phyloP scores from a whole-genome alignment of 2,888 invertebrate genomes.

The Hydriomena furcata region DNA sequence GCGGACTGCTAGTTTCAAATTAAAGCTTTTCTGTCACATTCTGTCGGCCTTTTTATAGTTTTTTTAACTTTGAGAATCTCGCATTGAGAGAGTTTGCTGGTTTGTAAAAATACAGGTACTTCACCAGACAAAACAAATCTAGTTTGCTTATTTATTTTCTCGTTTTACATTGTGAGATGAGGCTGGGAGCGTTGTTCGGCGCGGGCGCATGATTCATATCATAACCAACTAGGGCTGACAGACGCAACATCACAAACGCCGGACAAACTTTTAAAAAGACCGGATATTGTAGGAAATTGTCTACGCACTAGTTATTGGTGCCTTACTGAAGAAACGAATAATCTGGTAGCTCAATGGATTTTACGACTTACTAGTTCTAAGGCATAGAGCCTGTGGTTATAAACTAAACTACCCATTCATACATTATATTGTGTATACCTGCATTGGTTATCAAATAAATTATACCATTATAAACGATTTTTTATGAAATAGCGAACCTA shows the following conservation, averaged over 20 bases:
- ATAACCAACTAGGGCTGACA: slow-evolving; percentile 25
- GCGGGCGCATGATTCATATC: slow-evolving; percentile 63
- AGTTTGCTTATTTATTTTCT: slow-evolving; percentile 51
- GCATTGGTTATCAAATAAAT: no score
- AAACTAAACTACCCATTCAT: no score
- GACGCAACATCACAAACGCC: slow-evolving; percentile 1
- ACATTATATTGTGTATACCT: no score
- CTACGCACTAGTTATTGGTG: background rate
- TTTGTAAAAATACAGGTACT: slow-evolving; percentile 33
- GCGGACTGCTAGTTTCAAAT: background rate
- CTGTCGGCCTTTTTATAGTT: slow-evolving; percentile 13
- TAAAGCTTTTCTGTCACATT: background rate
- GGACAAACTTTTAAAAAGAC: background rate
- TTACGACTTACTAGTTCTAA: no score
- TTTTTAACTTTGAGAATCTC: slow-evolving; percentile 10
- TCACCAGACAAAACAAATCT: slow-evolving; percentile 48
- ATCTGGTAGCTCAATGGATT: no score
- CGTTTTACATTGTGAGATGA: slow-evolving; percentile 47
- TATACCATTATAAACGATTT: no score
- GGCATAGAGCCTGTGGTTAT: no score
- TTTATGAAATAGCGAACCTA: background rate
- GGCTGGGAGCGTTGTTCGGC: slow-evolving; percentile 45
- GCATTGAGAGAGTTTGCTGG: slow-evolving; percentile 6
- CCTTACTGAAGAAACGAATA: no score
- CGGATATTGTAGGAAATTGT: background rate